phyloP scores from a whole-genome alignment of 2,888 invertebrate species.

The Magallana nippona region DNA sequence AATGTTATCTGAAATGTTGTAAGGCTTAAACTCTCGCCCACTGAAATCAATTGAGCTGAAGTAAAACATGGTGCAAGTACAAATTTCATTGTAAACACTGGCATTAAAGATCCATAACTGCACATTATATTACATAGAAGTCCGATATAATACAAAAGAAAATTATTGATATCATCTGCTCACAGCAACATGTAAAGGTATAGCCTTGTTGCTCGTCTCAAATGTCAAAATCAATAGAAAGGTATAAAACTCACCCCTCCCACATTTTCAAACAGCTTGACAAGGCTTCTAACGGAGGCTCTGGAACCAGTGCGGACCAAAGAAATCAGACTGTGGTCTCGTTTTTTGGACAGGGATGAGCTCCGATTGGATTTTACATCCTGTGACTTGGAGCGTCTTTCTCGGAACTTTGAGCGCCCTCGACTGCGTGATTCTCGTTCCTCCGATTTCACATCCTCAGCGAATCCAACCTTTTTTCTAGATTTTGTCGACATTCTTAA shows the following conservation, averaged over 20 bases:
- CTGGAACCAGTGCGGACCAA: conserved; percentile 60
- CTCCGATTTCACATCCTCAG: conserved; percentile 43
- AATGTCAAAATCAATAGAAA: background rate
- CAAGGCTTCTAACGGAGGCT: conserved; percentile 59
- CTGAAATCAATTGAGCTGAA: background rate
- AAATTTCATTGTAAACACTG: background rate
- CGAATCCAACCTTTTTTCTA: conserved; percentile 51
- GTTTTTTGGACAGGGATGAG: conserved; percentile 51
- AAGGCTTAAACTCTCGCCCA: background rate
- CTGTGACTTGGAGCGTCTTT: conserved; percentile 50
- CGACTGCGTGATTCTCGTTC: conserved; percentile 50
- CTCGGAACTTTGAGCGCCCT: conserved; percentile 49
- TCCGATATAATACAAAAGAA: too few relatives aligned
- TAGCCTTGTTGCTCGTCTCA: background rate
- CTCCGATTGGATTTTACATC: conserved; percentile 47
- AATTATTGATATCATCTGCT: too few relatives aligned
- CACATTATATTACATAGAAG: too few relatives aligned
- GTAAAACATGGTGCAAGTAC: background rate
- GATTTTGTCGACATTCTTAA: conserved; percentile 47
- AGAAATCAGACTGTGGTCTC: conserved; percentile 58
- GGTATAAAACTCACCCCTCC: conserved; percentile 14
- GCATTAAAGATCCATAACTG: conserved; percentile 12
- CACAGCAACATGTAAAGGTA: background rate
- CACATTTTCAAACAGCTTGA: conserved; percentile 57
- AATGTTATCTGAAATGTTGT: background rate